A percentile compares a stretch with the other conserved stretches of the same genome.
Conservation (phyloP, 1,140 invertebrate genomes). For the Temnothorax curvispinosus region DNA sequence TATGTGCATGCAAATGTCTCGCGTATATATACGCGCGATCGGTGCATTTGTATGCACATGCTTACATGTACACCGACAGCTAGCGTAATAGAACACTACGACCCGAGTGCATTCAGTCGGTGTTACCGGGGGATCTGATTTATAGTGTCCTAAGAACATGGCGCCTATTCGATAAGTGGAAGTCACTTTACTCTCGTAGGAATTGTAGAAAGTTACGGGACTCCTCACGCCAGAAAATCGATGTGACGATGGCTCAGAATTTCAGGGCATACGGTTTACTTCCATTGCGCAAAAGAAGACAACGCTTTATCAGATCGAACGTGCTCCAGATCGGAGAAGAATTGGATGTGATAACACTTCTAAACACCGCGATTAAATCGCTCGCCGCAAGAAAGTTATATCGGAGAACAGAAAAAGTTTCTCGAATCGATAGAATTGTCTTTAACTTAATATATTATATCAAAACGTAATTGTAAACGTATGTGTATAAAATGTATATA, state of each 20-base stretch:
- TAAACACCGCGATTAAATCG: not conserved
- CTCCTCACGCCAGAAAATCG: constrained; percentile 19
- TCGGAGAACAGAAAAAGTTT: not conserved
- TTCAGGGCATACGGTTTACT: constrained; percentile 20
- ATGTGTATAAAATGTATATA: not conserved
- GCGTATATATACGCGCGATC: not conserved
- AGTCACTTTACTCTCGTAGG: constrained; percentile 38
- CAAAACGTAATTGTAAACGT: not conserved
- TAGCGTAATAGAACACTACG: constrained; percentile 8
- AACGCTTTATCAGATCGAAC: constrained; percentile 12
- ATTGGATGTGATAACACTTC: not conserved
- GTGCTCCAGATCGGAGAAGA: not conserved
- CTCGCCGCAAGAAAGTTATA: not conserved
- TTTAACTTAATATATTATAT: not conserved
- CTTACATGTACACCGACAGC: constrained; percentile 2
- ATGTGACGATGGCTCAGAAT: constrained; percentile 22
- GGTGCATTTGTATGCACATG: not conserved
- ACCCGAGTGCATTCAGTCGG: not conserved
- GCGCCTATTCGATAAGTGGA: constrained; percentile 37
- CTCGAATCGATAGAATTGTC: not conserved
- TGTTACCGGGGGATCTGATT: constrained; percentile 23
- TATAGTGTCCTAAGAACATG: constrained; percentile 46
- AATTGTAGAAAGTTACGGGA: constrained; percentile 37
- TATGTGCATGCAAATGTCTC: not conserved
- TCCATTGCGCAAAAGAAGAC: not conserved